These are phyloP conservation scores for Chaitophorus viminalis DNA, from an alignment of 2,888 invertebrate genomes.

Conservation along the genomic window DNA sequence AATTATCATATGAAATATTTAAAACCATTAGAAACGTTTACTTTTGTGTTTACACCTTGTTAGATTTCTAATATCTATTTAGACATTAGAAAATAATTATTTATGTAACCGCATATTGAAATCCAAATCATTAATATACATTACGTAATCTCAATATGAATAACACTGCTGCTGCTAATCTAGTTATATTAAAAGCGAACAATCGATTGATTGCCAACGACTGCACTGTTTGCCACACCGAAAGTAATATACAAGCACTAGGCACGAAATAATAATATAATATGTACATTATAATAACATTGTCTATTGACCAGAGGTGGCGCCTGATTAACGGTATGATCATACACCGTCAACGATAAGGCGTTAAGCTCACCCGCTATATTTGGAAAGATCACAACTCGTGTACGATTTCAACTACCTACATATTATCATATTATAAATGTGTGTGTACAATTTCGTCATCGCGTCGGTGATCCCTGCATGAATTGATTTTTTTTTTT, in stretches of 20 bases:
- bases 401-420: background rate
- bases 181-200: background rate
- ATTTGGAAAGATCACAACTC: background rate
- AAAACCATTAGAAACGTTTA: no score
- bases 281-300: background rate
- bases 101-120: background rate
- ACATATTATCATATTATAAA: background rate
- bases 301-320: background rate
- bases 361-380: no score
- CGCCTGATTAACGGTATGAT: background rate
- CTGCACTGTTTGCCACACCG: background rate
- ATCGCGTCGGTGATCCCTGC: background rate
- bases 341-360: no score
- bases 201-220: background rate
- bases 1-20: no score
- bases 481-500: background rate
- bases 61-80: no score
- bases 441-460: background rate
- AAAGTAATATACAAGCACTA: background rate
- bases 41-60: no score
- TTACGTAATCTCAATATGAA: background rate
- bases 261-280: background rate
- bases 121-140: background rate
- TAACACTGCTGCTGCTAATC: background rate
- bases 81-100: background rate